Conservation (phyloP, 1,140 invertebrate genomes). For the Hyposmocoma kahamanoa region DNA sequence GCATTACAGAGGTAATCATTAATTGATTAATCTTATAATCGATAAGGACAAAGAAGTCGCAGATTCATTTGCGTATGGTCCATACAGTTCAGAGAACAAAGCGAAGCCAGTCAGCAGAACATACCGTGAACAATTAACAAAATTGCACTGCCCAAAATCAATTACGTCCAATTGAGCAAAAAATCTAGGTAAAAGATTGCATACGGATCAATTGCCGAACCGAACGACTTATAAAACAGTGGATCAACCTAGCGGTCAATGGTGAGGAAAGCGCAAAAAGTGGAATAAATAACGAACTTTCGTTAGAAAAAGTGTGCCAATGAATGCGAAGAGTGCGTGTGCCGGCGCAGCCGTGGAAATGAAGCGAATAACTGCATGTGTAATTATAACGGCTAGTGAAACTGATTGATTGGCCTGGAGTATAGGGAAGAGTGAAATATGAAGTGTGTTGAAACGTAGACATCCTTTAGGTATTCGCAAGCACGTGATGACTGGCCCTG, state of each 20-base stretch:
- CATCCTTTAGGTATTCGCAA: no score
- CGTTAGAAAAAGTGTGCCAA: constrained; percentile 46
- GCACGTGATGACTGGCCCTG: no score
- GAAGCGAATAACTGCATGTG: constrained; percentile 35
- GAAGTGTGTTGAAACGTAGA: no score
- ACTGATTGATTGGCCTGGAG: constrained; percentile 17
- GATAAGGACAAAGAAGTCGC: no score
- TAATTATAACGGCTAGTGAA: constrained; percentile 30
- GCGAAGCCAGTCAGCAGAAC: no score
- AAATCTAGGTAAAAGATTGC: constrained; percentile 9
- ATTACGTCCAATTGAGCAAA: constrained; percentile 8
- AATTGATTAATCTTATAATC: no score
- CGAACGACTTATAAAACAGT: constrained; percentile 30
- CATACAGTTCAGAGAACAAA: no score
- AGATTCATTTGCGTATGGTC: no score
- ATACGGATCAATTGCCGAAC: constrained; percentile 28
- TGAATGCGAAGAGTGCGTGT: constrained; percentile 37
- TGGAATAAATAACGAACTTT: constrained; percentile 49
- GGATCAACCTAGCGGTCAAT: constrained; percentile 28
- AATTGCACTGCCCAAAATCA: neutral
- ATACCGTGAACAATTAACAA: no score
- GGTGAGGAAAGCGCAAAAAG: constrained; percentile 43
- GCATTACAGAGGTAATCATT: no score
- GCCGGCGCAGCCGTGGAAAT: constrained; percentile 15
- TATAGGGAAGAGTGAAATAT: neutral